Percentiles rank a stretch among this genome's conserved stretches.
Conservation (phyloP, 2,888 invertebrate species). For the Tipula helvola region DNA sequence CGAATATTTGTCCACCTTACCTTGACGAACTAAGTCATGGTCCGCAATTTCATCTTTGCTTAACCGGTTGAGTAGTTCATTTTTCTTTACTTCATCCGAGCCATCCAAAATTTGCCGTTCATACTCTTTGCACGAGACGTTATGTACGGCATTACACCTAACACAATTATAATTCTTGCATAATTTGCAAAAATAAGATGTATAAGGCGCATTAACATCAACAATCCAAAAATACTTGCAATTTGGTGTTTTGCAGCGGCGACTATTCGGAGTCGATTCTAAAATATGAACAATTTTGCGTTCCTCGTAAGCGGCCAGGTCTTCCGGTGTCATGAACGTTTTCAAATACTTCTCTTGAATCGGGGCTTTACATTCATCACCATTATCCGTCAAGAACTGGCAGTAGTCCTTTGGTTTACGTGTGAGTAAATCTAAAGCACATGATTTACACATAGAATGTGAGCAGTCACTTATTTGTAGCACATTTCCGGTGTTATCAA, state of each 20-base stretch:
- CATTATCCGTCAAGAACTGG: background rate
- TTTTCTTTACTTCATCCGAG: background rate
- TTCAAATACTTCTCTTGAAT: background rate
- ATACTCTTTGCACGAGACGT: background rate
- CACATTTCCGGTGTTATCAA: background rate
- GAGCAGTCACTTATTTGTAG: background rate
- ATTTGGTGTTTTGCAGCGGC: background rate
- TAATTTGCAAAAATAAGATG: background rate
- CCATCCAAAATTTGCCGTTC: background rate
- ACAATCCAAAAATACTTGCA: background rate
- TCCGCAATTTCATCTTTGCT: background rate
- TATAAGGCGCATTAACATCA: background rate
- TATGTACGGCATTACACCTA: background rate
- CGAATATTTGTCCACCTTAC: background rate
- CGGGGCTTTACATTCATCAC: background rate
- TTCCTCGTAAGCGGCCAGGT: background rate
- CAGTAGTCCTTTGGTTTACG: background rate
- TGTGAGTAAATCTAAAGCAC: background rate
- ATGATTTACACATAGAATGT: background rate
- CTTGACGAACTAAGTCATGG: background rate
- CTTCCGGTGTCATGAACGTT: background rate
- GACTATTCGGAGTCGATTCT: background rate
- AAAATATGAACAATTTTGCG: background rate
- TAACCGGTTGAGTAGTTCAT: background rate
- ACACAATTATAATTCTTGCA: background rate